Evolutionary conservation across 2,113 vertebrate genomes (phyloP).

Genomic region (Pseudorectes ferrugineus): DNA sequence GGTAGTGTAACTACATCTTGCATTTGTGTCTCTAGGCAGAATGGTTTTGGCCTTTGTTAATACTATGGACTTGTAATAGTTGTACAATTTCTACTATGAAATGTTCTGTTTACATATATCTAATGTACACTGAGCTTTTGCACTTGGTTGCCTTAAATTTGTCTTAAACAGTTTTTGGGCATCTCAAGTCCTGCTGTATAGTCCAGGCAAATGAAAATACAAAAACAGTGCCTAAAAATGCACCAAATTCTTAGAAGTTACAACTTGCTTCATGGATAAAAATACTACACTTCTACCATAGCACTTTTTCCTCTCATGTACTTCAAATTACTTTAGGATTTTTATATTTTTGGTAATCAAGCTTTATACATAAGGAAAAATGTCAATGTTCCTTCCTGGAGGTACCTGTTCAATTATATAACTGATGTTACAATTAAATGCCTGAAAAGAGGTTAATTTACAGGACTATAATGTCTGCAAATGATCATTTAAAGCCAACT

Average conservation of each 20-base stretch:
- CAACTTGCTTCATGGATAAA: background rate
- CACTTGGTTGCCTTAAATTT: constrained; percentile 70
- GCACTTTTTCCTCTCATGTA: constrained; percentile 30
- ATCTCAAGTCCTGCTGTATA: constrained; percentile 42
- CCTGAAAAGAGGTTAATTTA: constrained; percentile 19
- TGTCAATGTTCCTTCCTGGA: background rate
- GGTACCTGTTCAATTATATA: constrained; percentile 33
- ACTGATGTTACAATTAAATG: background rate
- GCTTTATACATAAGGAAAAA: constrained; percentile 46
- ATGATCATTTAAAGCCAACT: constrained; percentile 28
- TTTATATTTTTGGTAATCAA: constrained; percentile 58
- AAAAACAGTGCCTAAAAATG: constrained; percentile 58
- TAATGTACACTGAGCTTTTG: constrained; percentile 52
- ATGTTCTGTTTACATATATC: constrained; percentile 38
- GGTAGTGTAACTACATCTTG: background rate
- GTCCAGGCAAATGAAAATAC: constrained; percentile 34
- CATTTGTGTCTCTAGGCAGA: background rate
- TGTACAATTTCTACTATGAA: constrained; percentile 48
- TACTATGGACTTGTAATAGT: background rate
- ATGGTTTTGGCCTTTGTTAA: constrained; percentile 21
- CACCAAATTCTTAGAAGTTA: constrained; percentile 21
- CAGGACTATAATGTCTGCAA: constrained; percentile 20
- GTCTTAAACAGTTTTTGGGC: constrained; percentile 45
- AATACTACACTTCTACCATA: constrained; percentile 17
- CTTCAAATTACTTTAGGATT: constrained; percentile 19